phyloP scores from a whole-genome alignment of 2,113 vertebrate genomes.

The Ondatra zibethicus region DNA sequence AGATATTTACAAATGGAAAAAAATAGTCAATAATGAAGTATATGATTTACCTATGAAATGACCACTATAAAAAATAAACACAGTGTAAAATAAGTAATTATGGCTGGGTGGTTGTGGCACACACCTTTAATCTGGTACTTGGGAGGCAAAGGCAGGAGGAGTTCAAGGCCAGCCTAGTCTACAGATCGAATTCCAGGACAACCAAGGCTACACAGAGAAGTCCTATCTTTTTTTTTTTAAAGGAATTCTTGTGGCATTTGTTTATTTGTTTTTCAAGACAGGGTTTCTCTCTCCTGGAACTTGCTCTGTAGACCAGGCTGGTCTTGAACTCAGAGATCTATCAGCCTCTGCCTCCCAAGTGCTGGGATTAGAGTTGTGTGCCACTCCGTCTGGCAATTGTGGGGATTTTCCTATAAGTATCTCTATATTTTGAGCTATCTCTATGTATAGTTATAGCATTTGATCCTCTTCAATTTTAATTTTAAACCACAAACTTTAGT shows the following conservation, averaged over 20 bases:
- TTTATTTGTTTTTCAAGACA: too few relatives aligned
- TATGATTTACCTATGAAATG: constrained; percentile 43
- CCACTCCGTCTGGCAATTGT: not conserved
- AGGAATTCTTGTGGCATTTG: too few relatives aligned
- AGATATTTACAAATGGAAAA: constrained; percentile 26
- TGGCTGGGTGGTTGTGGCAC: not conserved
- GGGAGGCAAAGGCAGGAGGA: not conserved
- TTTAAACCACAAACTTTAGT: not conserved
- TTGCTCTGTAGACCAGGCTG: too few relatives aligned
- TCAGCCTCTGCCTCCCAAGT: too few relatives aligned
- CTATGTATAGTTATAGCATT: not conserved
- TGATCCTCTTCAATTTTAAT: constrained; percentile 1
- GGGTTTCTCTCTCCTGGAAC: too few relatives aligned
- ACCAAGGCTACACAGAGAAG: not conserved
- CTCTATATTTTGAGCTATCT: not conserved
- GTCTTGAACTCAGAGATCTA: too few relatives aligned
- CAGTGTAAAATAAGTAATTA: not conserved
- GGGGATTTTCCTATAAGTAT: not conserved
- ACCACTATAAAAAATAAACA: not conserved
- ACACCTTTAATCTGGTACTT: not conserved
- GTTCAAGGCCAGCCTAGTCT: not conserved
- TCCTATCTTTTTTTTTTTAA: not conserved
- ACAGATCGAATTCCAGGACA: not conserved
- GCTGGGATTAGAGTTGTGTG: too few relatives aligned
- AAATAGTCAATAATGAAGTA: constrained; percentile 14